phyloP scores from a whole-genome alignment of 2,113 vertebrate species.

The Arizona elegans region DNA sequence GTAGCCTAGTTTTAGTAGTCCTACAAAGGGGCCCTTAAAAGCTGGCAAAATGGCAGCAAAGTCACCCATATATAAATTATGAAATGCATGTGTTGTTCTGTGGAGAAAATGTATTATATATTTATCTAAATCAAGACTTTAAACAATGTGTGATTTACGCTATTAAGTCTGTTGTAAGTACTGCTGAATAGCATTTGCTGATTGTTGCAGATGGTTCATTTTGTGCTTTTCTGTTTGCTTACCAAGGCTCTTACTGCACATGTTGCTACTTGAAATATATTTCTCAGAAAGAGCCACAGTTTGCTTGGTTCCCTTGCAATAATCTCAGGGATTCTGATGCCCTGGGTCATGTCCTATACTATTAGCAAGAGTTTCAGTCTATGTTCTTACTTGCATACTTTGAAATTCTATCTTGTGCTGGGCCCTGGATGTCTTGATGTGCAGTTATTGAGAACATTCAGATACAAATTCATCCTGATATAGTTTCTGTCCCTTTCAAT shows the following conservation, averaged over 20 bases:
- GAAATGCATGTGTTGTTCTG: too few relatives aligned
- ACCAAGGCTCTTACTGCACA: not conserved
- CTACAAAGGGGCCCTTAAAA: not conserved
- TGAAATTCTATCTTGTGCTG: not conserved
- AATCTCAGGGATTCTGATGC: not conserved
- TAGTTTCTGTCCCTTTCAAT: not conserved
- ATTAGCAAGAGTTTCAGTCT: not conserved
- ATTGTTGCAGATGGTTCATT: not conserved
- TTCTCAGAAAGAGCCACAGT: not conserved
- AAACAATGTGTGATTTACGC: not conserved
- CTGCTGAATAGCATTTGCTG: not conserved
- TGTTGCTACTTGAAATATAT: not conserved
- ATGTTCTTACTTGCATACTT: not conserved
- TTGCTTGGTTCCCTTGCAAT: not conserved
- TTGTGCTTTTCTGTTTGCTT: not conserved
- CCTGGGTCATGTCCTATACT: not conserved
- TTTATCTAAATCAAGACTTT: not conserved
- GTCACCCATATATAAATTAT: not conserved
- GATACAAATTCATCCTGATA: not conserved
- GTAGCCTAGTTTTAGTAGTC: not conserved
- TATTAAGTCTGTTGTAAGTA: not conserved
- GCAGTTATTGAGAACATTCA: not conserved
- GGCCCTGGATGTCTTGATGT: not conserved
- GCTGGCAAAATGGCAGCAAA: not conserved
- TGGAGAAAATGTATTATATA: not conserved